Conservation (phyloP, 2,113 vertebrate species). For the Colaptes auratus region DNA sequence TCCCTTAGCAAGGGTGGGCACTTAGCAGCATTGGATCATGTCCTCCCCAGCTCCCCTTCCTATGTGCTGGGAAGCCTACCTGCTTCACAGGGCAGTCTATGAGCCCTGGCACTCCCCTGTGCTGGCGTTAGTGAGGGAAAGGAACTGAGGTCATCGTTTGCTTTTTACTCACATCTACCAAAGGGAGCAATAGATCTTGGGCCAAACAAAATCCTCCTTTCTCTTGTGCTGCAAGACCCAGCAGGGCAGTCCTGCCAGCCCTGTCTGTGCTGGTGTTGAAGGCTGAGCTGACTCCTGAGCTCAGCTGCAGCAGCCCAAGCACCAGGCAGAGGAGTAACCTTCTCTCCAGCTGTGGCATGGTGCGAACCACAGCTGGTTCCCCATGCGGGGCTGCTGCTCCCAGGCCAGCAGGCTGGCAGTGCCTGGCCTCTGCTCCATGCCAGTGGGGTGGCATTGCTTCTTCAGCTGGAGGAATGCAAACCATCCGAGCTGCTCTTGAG, state of each 20-base stretch:
- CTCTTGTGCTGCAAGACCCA: not conserved
- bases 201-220: not conserved
- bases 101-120: not conserved
- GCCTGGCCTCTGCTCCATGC: not conserved
- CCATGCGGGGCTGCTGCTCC: not conserved
- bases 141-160: not conserved
- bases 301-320: not conserved
- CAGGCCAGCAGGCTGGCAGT: not conserved
- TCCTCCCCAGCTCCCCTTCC: not conserved
- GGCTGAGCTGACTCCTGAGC: not conserved
- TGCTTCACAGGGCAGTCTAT: not conserved
- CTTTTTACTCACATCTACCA: not conserved
- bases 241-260: not conserved
- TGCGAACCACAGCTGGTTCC: not conserved
- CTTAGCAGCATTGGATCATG: not conserved
- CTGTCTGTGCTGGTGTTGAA: not conserved
- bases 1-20: not conserved
- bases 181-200: not conserved
- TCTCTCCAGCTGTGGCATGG: rapidly evolving
- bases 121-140: not conserved
- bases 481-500: not conserved
- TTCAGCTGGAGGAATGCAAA: slow-evolving; percentile 53
- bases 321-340: not conserved
- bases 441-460: slow-evolving; percentile 7
- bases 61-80: not conserved